Conservation (phyloP, 64 coral and sea anemone species). For the Montipora efflorescens region DNA sequence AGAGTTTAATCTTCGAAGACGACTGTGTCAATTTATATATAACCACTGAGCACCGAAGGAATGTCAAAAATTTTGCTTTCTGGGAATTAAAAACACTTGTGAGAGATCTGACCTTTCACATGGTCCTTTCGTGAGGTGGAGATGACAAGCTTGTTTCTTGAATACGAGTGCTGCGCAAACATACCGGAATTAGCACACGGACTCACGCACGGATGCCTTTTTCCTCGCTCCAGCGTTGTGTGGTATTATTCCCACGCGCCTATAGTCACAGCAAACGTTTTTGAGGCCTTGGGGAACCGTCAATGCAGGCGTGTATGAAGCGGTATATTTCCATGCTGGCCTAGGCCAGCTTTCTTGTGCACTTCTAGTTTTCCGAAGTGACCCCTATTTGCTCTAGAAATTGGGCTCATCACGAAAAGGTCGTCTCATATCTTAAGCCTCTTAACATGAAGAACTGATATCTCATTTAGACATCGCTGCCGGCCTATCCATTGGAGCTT, state of each 20-base stretch:
- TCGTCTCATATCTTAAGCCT: constrained; percentile 18
- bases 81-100: constrained; percentile 36
- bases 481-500: constrained; percentile 4
- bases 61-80: constrained; percentile 21
- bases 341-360: not conserved
- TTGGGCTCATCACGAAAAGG: constrained; percentile 18
- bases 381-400: constrained; percentile 42
- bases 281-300: not conserved
- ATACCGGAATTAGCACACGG: not conserved
- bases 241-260: not conserved
- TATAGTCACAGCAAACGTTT: not conserved
- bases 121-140: constrained; percentile 24
- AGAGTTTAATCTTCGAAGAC: not conserved
- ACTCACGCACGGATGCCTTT: not conserved
- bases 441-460: constrained; percentile 46
- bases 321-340: not conserved
- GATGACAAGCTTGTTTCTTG: not conserved
- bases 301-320: not conserved
- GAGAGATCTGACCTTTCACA: constrained; percentile 31
- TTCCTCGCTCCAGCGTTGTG: not conserved
- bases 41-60: constrained; percentile 20
- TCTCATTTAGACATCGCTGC: constrained; percentile 10
- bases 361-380: constrained; percentile 6
- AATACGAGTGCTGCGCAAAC: constrained; percentile 3
- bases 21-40: not conserved